A percentile compares a stretch with the other conserved stretches of the same genome.
These are phyloP conservation scores for Diplogasteroides magnus DNA, from an alignment of 1,140 invertebrate species.

Conservation along the genomic window DNA sequence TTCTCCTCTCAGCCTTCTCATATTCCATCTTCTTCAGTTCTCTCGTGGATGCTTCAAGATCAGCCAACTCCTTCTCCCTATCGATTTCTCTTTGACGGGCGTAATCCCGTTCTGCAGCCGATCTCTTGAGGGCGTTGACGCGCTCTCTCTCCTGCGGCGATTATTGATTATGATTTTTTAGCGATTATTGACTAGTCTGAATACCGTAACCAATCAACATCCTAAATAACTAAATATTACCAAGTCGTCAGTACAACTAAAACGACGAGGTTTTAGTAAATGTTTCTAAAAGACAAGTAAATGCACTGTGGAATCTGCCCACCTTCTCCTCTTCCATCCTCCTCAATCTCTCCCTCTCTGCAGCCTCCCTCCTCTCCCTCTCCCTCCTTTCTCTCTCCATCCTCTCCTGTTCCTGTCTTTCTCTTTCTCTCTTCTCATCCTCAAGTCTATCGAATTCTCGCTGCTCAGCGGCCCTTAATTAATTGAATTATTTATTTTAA, in stretches of 20 bases:
- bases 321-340: constrained; percentile 10
- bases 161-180: no score
- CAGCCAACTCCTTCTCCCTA: neutral
- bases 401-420: constrained; percentile 34
- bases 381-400: constrained; percentile 34
- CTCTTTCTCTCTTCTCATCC: constrained; percentile 32
- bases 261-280: no score
- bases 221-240: no score
- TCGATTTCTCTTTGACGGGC: neutral
- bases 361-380: constrained; percentile 37
- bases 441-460: constrained; percentile 22
- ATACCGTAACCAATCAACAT: no score
- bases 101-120: neutral
- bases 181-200: no score
- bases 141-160: neutral
- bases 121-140: neutral
- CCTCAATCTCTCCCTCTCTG: constrained; percentile 34
- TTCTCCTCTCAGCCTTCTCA: constrained; percentile 14
- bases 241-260: no score
- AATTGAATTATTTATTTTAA: no score
- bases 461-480: neutral
- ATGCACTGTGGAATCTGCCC: no score
- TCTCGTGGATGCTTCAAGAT: neutral
- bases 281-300: no score
- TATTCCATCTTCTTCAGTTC: constrained; percentile 17